Evolutionary conservation across 1,140 invertebrate species (phyloP), one percentile per base, ranked within the genome.

Genomic region (Lepidurus packardi): DNA sequence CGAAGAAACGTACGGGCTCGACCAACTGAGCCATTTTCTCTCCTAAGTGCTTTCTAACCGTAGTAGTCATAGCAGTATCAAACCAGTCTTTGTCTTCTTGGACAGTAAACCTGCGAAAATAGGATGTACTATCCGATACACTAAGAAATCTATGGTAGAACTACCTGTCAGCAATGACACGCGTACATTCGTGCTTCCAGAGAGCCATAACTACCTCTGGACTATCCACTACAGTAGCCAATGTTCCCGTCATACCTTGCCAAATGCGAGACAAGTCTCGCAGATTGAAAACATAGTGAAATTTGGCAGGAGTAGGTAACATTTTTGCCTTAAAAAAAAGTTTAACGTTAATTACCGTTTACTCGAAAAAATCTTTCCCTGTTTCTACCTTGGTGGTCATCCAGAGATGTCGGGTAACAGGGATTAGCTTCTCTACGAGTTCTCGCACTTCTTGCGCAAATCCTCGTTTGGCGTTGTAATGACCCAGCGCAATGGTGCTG

Each of bases 201-300:
- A 98, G 85, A 16, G 94, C 84, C 89, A 98, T 92, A 24, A 97
- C 84, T 80, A 91, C 90, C 81, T 88, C 90, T 84, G 93, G 91
- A 16, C 90, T 92, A 80, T 94, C 92, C 74, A 95, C 91, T 1
- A 96, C 93, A 25, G 92, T 94, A 8, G 90, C 91, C 77, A 95
- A 86, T n/a, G 95, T 96, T 74, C 93, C 92, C 77, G 95, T 90
- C 94, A 98, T 97, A 44, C 96, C 96, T 89, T 98, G 92, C 96
- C 96, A 98, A 77, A 98, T 95, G 82, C 95, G 89, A 24, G 94
- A 96, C 74, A 98, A 86, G 87, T 98, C 96, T 83, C 96, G 88
- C 80, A 98, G 87, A 85, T 93, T 98, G 85, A 98, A 98, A 4
- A 98, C 93, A 81, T 98, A 98, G 85, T 98, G 96, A 85, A 98